Base-by-base conservation (phyloP, 2,113 vertebrate genomes). In the Ifrita kowaldi region DNA sequence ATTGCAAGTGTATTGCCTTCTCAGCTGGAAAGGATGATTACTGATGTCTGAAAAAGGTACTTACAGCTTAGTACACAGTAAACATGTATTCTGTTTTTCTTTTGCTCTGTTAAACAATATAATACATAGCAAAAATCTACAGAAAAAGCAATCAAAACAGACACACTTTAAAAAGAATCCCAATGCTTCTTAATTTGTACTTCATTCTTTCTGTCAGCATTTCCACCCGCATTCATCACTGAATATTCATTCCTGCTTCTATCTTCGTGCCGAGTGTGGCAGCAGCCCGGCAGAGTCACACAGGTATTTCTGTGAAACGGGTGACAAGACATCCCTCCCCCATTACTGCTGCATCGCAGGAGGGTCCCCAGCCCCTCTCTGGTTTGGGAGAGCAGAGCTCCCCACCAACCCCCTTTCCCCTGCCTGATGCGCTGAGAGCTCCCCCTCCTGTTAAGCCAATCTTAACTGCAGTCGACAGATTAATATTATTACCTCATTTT, bases 61-160 rank as follows among this genome's bases (percentile, higher is more conserved):
- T 98, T 98, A 97, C 84, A 97, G 97, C 92, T 97, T 97, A 97
- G 97, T 97, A 97, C 93, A 95, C 96, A 59, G 91, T 97, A 98
- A 98, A 98, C 96, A 98, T 96, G 95, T 97, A 98, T 97, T 98
- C 97, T 97, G 97, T 96, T 98, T 98, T 97, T 96, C 95, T 97
- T 97, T 98, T 97, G 87, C 94, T 97, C 95, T 97, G 97, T 97
- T 98, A 97, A 97, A 98, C 97, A 96, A 97, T 97, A 97, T 97
- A 97, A 98, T 96, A 97, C 97, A 97, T 94, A 91, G 97, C 86
- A 97, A 97, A 97, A 93, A 97, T 95, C 96, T 96, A 96, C 85
- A 97, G 95, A 95, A 97, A 97, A 96, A 95, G 97, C 96, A 98
- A 97, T 97, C 97, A 98, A 97, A 97, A 95, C 96, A 97, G 95